Percentiles rank a stretch among this genome's conserved stretches.
Conservation (phyloP, 2,797 vertebrate species). For the Pseudochaenichthys georgianus region DNA sequence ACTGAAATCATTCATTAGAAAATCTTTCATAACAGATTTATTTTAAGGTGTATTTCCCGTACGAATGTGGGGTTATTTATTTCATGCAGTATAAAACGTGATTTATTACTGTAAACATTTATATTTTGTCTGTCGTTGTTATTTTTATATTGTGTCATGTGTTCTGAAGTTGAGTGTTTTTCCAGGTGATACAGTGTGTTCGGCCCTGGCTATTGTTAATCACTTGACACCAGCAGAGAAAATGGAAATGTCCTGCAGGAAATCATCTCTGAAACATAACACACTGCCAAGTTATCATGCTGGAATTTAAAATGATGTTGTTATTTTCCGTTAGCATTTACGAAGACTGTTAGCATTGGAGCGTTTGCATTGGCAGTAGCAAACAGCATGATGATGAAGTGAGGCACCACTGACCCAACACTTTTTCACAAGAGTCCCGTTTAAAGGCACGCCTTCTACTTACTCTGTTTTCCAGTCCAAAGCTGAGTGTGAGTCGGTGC, state of each 20-base stretch:
- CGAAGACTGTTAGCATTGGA: background rate
- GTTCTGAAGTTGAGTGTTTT: constrained; percentile 18
- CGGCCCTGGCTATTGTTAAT: constrained; percentile 37
- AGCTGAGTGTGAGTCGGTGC: constrained; percentile 32
- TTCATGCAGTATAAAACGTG: background rate
- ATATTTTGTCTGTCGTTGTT: background rate
- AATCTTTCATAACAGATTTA: background rate
- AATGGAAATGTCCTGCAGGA: no score
- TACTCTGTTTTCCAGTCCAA: constrained; percentile 23
- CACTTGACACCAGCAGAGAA: constrained; percentile 37
- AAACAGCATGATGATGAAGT: background rate
- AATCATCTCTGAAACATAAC: constrained; percentile 38
- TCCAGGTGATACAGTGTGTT: constrained; percentile 6
- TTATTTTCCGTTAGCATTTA: constrained; percentile 25
- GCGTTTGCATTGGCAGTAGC: constrained; percentile 4
- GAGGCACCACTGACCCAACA: constrained; percentile 19
- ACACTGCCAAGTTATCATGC: constrained; percentile 28
- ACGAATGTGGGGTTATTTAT: background rate
- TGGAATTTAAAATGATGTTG: constrained; percentile 19
- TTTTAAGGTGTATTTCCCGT: background rate
- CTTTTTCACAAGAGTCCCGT: constrained; percentile 14
- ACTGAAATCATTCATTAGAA: background rate
- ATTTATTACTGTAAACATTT: background rate
- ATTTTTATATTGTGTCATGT: background rate
- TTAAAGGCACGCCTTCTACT: constrained; percentile 30